Base-by-base conservation (phyloP, 1,140 invertebrate species). In the Bombus polaris region DNA sequence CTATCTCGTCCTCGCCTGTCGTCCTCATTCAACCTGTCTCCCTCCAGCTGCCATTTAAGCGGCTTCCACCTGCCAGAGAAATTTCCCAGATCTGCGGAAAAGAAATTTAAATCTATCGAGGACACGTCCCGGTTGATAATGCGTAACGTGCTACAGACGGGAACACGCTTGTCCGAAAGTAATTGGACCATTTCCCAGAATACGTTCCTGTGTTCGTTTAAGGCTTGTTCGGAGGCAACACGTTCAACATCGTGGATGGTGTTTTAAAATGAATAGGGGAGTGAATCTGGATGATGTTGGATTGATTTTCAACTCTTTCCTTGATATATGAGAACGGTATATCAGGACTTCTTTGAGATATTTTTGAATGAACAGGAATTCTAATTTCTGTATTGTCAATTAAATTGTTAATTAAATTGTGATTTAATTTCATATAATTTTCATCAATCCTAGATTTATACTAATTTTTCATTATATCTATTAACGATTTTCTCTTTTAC, bases 81-180 rank as follows among this genome's bases (percentile, higher is more conserved):
- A 87, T 83, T 78, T 66, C 71, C 77, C 86, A 59, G 76, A 80
- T 77, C 88, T 80, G 71, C 65, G 25, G 39, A 39, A 70, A 88
- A 83, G 70, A 86, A 90, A 90, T 90, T 86, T 86, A 83, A 90
- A 90, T 90, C 89, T 86, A 88, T 90, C 82, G 86, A 42, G 70
- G 57, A 76, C 74, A 73, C 81, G 75, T 85, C 71, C 70, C n/a
- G 78, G 57, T 81, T 85, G 74, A 85, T 81, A 73, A 18, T 78
- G 68, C 78, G 70, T 66, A 73, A 85, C 83, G 42, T 32, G 77
- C 57, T 37, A 53, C 59, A 57, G 78, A 81, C 77, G 57, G 32
- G 78, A 37, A 66, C 42, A 53, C 59, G 44, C 32, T 74, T 85
- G 59, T 66, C 35, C 78, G 57, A 57, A 74, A 85, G 70, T 85